Base-by-base conservation (phyloP, 2,797 vertebrate genomes). In the Crocidura indochinensis region DNA sequence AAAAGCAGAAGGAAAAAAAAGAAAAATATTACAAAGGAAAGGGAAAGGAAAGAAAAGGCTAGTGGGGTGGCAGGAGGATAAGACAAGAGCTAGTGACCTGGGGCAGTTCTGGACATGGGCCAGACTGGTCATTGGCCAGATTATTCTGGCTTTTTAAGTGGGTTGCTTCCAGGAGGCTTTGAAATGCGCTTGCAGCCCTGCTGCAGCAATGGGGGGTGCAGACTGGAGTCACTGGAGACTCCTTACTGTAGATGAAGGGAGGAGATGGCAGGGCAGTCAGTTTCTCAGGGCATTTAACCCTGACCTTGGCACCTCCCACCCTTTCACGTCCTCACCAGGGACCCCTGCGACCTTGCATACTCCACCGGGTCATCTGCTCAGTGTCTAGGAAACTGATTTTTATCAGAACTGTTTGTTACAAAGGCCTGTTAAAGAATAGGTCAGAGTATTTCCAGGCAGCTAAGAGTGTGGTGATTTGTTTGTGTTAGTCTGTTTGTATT, bases 221-320 rank as follows among this genome's bases (percentile, higher is more conserved):
- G 0, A 4, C 44, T 0, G 10, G 65, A 68, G 84, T 86, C 87
- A 60, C 74, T 20, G n/a, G 90, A 88, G 94, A 84, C 87, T 49
- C 64, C 64, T 60, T 56, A 17, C 47, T 7, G 38, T 5, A 71
- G 83, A 75, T 75, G 85, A 77, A 89, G 62, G 85, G 38, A 68
- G 68, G 47, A 29, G 65, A 72, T 17, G 38, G 69, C 77, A 19
- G 44, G 64, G 47, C 44, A 71, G 72, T 49, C 69, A 65, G 73
- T 71, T 88, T 77, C 82, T 1, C 81, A 73, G 19, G 92, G 82
- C 81, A 11, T 90, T 96, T 93, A 95, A 91, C 90, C 89, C 91
- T 92, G 96, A 95, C 95, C 92, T 95, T 80, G 8, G 78, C 88
- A 90, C 92, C 95, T 95, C 92, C 92, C 83, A 94, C 31, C 85